Evolutionary conservation across 2,888 invertebrate species (phyloP).

Genomic region (Abrostola tripartita): DNA sequence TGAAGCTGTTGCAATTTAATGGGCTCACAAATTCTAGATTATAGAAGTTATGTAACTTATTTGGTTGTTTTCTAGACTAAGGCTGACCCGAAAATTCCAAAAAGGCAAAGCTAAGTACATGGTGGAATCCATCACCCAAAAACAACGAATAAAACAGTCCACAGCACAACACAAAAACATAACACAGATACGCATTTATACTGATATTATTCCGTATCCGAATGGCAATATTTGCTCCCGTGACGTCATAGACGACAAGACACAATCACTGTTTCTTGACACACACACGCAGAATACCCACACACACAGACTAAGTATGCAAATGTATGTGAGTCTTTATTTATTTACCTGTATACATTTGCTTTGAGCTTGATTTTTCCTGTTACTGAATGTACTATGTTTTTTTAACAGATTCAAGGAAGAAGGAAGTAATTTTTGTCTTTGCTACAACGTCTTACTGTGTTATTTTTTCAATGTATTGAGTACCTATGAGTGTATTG

Average conservation of each 20-base stretch:
- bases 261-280: conserved; percentile 1
- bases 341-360: conserved; percentile 6
- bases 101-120: too few relatives aligned
- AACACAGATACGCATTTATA: not conserved
- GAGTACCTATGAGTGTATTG: not conserved
- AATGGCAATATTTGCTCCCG: conserved; percentile 1
- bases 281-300: not conserved
- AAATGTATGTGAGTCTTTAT: conserved; percentile 1
- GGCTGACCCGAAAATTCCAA: not conserved
- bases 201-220: conserved; percentile 1
- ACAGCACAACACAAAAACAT: not conserved
- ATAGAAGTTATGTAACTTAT: too few relatives aligned
- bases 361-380: conserved; percentile 1
- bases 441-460: not conserved
- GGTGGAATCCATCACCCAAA: not conserved
- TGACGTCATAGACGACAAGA: conserved; percentile 2
- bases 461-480: too few relatives aligned
- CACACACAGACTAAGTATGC: not conserved
- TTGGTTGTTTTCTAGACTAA: too few relatives aligned
- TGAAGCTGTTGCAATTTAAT: too few relatives aligned
- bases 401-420: not conserved
- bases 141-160: not conserved
- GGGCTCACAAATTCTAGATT: too few relatives aligned
- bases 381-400: not conserved
- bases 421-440: not conserved